phyloP scores from a whole-genome alignment of 2,797 vertebrate genomes.

The Centroberyx gerrardi region DNA sequence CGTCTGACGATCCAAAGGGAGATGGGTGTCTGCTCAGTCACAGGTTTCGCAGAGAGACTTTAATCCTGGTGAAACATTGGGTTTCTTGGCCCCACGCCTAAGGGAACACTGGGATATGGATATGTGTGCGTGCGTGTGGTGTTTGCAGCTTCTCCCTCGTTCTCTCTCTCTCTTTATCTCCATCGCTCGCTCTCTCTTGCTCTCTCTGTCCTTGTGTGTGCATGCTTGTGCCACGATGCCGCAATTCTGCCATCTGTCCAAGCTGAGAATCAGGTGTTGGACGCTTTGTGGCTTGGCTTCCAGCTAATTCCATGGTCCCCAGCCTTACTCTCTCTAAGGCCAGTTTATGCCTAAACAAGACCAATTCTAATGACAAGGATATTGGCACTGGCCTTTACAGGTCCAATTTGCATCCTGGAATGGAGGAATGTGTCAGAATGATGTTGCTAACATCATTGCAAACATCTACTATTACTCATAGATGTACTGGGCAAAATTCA shows the following conservation, averaged over 20 bases:
- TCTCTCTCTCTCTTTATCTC: conserved; percentile 50
- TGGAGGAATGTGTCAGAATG: conserved; percentile 44
- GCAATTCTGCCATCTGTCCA: conserved; percentile 81
- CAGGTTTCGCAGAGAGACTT: conserved; percentile 67
- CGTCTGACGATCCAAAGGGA: conserved; percentile 18
- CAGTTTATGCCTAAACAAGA: conserved; percentile 68
- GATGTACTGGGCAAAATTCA: too few relatives aligned
- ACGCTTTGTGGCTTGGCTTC: conserved; percentile 77
- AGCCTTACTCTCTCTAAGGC: conserved; percentile 61
- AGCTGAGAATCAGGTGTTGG: conserved; percentile 78
- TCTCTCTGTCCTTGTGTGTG: conserved; percentile 12
- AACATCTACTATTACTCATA: conserved; percentile 1
- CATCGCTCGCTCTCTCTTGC: conserved; percentile 37
- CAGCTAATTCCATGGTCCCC: conserved; percentile 69
- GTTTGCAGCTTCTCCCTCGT: conserved; percentile 53
- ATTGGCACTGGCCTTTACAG: conserved; percentile 41
- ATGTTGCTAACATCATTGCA: neutral
- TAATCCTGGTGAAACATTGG: conserved; percentile 74
- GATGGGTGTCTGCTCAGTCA: conserved; percentile 53
- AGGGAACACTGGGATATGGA: conserved; percentile 55
- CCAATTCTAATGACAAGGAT: conserved; percentile 61
- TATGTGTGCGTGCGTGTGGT: conserved; percentile 30
- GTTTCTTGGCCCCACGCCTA: conserved; percentile 64
- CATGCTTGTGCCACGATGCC: conserved; percentile 71
- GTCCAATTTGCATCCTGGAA: conserved; percentile 53